Evolutionary conservation across 2,113 vertebrate genomes (phyloP).

Genomic region (Phrynocephalus versicolor): DNA sequence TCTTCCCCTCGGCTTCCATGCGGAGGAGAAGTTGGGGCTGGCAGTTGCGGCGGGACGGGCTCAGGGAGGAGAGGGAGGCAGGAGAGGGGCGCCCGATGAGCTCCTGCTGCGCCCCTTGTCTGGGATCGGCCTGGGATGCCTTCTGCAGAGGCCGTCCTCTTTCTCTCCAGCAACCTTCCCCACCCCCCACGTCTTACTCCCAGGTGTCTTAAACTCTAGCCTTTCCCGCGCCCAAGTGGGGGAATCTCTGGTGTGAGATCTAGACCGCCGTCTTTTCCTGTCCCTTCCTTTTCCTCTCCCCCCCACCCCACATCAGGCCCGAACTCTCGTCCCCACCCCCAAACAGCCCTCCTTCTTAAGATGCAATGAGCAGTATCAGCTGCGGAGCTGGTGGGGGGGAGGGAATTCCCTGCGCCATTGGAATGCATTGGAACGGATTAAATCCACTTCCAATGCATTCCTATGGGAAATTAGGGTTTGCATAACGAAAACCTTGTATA

Average conservation of each 20-base stretch:
- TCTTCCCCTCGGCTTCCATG: no score
- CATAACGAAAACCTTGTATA: no score
- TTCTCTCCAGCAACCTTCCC: accelerated
- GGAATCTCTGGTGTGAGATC: background rate
- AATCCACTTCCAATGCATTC: no score
- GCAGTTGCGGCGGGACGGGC: background rate
- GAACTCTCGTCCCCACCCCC: background rate
- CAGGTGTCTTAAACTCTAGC: background rate
- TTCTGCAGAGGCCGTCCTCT: background rate
- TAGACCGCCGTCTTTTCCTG: no score
- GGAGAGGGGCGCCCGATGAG: background rate
- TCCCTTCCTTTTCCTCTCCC: background rate
- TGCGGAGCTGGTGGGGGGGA: no score
- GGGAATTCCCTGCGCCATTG: no score
- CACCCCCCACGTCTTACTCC: no score
- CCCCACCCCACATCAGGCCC: no score
- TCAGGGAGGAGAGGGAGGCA: background rate
- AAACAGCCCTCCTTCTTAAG: background rate
- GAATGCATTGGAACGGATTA: background rate
- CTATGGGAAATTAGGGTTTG: no score
- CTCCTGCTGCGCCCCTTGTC: background rate
- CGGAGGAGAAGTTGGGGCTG: no score
- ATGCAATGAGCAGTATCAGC: conserved; percentile 12
- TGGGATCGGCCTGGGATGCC: no score
- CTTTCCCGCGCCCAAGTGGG: background rate